Percentiles rank a stretch among this genome's conserved stretches.
Evolutionary conservation across 1,140 invertebrate genomes (phyloP).

Genomic region (Diorhabda sublineata): DNA sequence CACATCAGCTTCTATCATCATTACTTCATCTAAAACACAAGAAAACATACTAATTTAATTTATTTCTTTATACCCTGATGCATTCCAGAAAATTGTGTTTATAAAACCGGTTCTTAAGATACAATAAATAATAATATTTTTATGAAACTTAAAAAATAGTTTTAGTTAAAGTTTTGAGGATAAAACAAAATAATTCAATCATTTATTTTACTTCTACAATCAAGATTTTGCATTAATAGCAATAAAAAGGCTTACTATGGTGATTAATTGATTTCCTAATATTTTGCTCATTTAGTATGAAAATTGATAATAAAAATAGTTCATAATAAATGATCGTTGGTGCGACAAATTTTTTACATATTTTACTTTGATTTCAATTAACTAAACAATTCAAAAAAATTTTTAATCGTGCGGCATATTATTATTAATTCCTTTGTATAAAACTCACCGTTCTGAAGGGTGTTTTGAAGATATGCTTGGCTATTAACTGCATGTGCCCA

Average conservation of each 20-base stretch:
- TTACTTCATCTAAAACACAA: constrained; percentile 53
- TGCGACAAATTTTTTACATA: background rate
- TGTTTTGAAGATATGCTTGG: constrained; percentile 55
- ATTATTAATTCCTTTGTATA: background rate
- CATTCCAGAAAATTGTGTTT: background rate
- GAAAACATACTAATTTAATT: background rate
- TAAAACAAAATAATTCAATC: background rate
- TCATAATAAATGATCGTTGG: background rate
- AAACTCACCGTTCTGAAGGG: constrained; percentile 53
- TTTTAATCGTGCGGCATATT: background rate
- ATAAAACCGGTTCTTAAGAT: background rate
- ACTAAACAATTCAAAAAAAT: background rate
- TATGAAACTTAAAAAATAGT: background rate
- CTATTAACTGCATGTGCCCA: constrained; percentile 85
- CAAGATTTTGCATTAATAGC: no score
- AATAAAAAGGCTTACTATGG: background rate
- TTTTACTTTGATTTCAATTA: background rate
- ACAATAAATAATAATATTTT: background rate
- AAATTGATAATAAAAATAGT: background rate
- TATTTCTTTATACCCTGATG: background rate
- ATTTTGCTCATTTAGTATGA: background rate
- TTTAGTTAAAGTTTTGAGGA: background rate
- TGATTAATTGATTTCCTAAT: background rate
- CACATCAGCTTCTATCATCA: constrained; percentile 88
- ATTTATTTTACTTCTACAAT: background rate